Percentiles rank a stretch among this genome's conserved stretches.
Conservation (phyloP, 2,113 vertebrate species). For the Numida meleagris region DNA sequence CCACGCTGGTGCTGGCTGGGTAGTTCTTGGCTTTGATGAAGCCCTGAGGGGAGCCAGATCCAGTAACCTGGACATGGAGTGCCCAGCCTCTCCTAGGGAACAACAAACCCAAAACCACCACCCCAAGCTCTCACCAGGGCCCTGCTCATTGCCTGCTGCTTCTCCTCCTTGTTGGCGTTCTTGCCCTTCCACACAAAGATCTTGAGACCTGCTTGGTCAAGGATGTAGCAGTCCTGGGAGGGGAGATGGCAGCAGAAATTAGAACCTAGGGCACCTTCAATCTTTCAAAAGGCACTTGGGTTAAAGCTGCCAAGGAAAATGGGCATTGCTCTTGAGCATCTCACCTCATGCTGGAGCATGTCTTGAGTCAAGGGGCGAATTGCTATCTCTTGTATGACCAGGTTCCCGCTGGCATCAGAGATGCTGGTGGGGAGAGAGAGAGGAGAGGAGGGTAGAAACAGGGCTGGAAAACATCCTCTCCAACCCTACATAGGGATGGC, state of each 20-base stretch:
- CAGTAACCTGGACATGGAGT: accelerated
- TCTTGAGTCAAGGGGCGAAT: constrained; percentile 83
- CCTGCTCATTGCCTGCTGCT: constrained; percentile 76
- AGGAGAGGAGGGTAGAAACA: not conserved
- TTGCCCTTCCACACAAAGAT: constrained; percentile 90
- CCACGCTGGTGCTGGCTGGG: constrained; percentile 76
- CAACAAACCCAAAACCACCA: not conserved
- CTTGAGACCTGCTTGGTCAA: constrained; percentile 85
- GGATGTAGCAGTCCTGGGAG: constrained; percentile 87
- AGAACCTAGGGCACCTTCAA: not conserved
- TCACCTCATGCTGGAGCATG: constrained; percentile 81
- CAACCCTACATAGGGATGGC: too few species aligned
- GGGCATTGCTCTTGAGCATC: not conserved
- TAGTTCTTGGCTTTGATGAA: constrained; percentile 90
- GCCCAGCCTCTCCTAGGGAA: not conserved
- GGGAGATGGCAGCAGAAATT: not conserved
- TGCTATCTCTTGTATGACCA: constrained; percentile 85
- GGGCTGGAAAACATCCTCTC: not conserved
- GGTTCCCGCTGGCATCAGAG: constrained; percentile 78
- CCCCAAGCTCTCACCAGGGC: constrained; percentile 69
- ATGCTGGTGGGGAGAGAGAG: constrained; percentile 64
- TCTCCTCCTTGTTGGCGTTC: constrained; percentile 79
- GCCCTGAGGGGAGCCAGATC: constrained; percentile 62
- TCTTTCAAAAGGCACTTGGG: not conserved
- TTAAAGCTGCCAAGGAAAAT: not conserved